Evolutionary conservation across 2,113 vertebrate species (phyloP).

Genomic region (Sphaerodactylus townsendi): DNA sequence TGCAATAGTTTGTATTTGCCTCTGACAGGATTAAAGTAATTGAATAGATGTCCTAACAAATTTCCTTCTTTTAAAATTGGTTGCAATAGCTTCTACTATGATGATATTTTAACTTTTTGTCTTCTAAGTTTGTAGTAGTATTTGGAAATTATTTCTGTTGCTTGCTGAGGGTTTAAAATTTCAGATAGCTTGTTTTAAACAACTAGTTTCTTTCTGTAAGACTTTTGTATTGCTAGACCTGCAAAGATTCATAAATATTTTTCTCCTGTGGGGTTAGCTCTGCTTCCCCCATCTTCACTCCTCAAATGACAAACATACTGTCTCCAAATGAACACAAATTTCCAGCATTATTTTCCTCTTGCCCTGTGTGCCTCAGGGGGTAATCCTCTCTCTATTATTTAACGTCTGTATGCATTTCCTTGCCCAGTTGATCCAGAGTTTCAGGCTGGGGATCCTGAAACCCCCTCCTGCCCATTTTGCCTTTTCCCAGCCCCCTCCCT

Average conservation of each 20-base stretch:
- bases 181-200: neutral
- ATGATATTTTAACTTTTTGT: constrained; percentile 23
- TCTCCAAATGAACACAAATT: neutral
- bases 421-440: no score
- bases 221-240: neutral
- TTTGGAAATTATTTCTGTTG: constrained; percentile 29
- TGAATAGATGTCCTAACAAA: neutral
- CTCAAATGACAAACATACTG: neutral
- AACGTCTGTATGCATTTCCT: no score
- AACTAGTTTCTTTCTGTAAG: neutral
- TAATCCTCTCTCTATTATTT: no score
- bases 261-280: neutral
- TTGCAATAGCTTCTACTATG: neutral
- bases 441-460: no score
- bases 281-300: neutral
- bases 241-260: neutral
- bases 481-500: no score
- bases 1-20: neutral
- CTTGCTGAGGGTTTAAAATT: constrained; percentile 24
- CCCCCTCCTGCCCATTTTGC: no score
- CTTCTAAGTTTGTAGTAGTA: neutral
- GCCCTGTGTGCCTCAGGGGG: neutral
- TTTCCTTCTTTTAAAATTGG: neutral
- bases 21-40: neutral
- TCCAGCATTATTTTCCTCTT: neutral